These are phyloP conservation scores for Lepidurus packardi DNA, from an alignment of 1,140 invertebrate genomes.

Conservation along the genomic window DNA sequence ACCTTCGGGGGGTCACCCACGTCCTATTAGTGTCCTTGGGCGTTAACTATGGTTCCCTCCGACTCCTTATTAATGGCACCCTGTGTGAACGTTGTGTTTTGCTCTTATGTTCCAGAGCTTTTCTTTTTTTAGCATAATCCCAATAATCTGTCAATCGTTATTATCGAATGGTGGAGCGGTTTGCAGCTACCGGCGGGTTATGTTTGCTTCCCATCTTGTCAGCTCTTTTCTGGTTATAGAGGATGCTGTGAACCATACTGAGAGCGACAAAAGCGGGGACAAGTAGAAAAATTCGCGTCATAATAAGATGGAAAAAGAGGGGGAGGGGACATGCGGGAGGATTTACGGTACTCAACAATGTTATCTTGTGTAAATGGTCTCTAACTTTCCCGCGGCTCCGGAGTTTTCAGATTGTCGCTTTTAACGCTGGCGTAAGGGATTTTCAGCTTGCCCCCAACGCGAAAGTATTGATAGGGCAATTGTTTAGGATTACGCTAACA, in stretches of 20 bases:
- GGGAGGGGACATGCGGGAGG: slow-evolving; percentile 12
- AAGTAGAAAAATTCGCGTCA: not conserved
- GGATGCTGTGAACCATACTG: not conserved
- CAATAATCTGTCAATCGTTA: not conserved
- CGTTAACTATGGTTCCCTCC: not conserved
- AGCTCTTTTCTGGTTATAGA: not conserved
- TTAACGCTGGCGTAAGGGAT: not conserved
- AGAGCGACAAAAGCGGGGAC: not conserved
- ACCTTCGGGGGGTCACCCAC: not conserved
- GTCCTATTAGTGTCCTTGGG: slow-evolving; percentile 6
- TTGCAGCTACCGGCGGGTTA: too few relatives aligned
- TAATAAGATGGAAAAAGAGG: not conserved
- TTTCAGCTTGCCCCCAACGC: not conserved
- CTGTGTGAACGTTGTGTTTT: not conserved
- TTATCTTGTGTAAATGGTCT: slow-evolving; percentile 11
- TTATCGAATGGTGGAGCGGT: too few relatives aligned
- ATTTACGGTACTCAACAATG: slow-evolving; percentile 7
- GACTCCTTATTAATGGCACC: not conserved
- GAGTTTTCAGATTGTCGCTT: not conserved
- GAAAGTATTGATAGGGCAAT: not conserved
- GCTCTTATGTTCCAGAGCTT: not conserved
- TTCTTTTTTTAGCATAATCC: not conserved
- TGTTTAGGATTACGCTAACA: slow-evolving; percentile 22
- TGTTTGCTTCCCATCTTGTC: not conserved
- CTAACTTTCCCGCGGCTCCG: slow-evolving; percentile 15